phyloP scores from a whole-genome alignment of 2,888 invertebrate genomes.

The Phengaris alcon region DNA sequence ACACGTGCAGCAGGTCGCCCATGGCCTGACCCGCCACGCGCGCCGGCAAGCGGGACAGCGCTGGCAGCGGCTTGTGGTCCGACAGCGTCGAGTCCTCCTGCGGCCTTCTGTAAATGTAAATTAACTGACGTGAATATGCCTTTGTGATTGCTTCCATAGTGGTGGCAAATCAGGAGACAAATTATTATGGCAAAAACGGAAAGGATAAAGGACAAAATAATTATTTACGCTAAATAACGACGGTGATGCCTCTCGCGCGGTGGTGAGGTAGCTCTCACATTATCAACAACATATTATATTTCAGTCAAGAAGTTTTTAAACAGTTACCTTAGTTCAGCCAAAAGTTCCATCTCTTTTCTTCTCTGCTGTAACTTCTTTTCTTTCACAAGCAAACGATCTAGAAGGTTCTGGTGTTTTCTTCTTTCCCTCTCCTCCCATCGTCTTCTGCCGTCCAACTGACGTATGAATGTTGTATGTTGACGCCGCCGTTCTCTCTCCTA shows the following conservation, averaged over 20 bases:
- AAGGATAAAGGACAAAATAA: background rate
- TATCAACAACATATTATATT: background rate
- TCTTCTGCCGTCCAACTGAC: conserved; percentile 91
- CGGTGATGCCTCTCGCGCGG: background rate
- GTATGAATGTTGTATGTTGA: conserved; percentile 93
- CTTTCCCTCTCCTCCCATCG: conserved; percentile 92
- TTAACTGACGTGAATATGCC: too few species aligned
- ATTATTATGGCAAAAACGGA: too few species aligned
- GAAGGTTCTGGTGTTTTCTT: conserved; percentile 85
- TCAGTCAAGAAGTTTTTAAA: background rate
- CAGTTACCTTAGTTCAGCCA: conserved; percentile 80
- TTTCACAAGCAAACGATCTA: conserved; percentile 90
- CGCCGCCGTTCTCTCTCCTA: conserved; percentile 93
- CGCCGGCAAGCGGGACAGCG: conserved; percentile 87
- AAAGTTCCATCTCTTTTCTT: conserved; percentile 83
- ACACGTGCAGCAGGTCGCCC: conserved; percentile 95
- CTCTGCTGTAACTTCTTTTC: conserved; percentile 89
- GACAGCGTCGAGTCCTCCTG: conserved; percentile 93
- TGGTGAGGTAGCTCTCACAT: background rate
- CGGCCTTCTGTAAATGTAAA: conserved; percentile 82
- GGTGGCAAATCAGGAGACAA: too few species aligned
- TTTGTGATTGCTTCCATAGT: too few species aligned
- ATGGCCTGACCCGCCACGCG: conserved; percentile 92
- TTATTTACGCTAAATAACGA: background rate
- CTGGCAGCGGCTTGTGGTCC: conserved; percentile 85